These are phyloP conservation scores for Malurus elegans DNA, from an alignment of 2,113 vertebrate species.

Conservation along the genomic window DNA sequence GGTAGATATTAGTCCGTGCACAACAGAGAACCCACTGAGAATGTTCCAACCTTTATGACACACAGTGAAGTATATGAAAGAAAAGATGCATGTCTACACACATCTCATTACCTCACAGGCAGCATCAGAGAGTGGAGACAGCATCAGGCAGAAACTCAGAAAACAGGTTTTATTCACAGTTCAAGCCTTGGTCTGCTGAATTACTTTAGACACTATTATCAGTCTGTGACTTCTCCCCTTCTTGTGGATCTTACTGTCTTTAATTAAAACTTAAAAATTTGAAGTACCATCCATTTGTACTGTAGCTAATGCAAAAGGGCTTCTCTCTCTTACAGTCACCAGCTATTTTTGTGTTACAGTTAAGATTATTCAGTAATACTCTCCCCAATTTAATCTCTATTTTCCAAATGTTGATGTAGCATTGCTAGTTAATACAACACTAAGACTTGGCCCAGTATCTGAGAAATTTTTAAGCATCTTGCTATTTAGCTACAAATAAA, in stretches of 20 bases:
- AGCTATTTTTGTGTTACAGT: neutral
- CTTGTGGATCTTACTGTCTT: neutral
- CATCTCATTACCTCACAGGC: neutral
- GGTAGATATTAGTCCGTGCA: neutral
- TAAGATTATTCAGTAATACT: neutral
- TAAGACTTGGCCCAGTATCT: neutral
- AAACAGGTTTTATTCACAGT: neutral
- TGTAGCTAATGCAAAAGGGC: neutral
- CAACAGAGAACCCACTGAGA: neutral
- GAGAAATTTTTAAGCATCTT: neutral
- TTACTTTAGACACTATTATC: neutral
- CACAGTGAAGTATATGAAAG: neutral
- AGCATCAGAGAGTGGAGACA: neutral
- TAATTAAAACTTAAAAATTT: neutral
- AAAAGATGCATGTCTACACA: neutral
- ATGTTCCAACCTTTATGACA: neutral
- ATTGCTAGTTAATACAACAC: neutral
- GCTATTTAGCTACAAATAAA: neutral
- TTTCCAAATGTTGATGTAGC: neutral
- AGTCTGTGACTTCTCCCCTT: neutral
- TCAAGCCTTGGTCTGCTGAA: neutral
- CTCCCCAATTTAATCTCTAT: neutral
- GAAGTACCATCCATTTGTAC: neutral
- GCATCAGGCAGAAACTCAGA: neutral
- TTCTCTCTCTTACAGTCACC: neutral